phyloP scores from a whole-genome alignment of 2,113 vertebrate genomes.

The Chionodraco myersi region DNA sequence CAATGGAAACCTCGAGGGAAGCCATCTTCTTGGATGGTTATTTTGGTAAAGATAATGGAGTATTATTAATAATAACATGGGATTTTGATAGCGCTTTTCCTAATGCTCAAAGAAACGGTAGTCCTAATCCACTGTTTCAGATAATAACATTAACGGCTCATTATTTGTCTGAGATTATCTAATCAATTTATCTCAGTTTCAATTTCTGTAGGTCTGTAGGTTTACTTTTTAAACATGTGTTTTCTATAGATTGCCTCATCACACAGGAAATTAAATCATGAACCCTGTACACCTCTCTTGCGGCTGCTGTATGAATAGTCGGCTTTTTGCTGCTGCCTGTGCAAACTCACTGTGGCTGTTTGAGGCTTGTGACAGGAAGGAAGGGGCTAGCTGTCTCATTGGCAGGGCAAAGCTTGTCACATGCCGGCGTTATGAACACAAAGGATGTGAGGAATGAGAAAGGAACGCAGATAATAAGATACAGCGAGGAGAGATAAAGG shows the following conservation, averaged over 20 bases:
- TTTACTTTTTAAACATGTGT: background rate
- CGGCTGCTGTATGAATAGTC: conserved; percentile 50
- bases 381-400: conserved; percentile 71
- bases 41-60: too few species aligned
- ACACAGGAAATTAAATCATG: conserved; percentile 45
- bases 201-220: too few species aligned
- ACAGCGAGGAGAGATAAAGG: conserved; percentile 71
- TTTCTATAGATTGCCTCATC: background rate
- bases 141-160: background rate
- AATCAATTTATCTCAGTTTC: background rate
- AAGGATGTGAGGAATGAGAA: conserved; percentile 80
- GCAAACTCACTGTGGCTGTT: conserved; percentile 60
- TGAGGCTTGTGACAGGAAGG: conserved; percentile 80
- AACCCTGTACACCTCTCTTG: conserved; percentile 16
- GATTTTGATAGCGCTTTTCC: too few species aligned
- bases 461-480: conserved; percentile 81
- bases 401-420: conserved; percentile 74
- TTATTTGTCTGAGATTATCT: background rate
- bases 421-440: conserved; percentile 71
- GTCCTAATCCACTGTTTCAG: background rate
- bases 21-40: background rate
- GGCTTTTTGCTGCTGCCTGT: conserved; percentile 42
- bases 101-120: too few species aligned
- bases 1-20: background rate
- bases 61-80: too few species aligned